phyloP scores from a whole-genome alignment of 2,888 invertebrate genomes.

The Macropis europaea region DNA sequence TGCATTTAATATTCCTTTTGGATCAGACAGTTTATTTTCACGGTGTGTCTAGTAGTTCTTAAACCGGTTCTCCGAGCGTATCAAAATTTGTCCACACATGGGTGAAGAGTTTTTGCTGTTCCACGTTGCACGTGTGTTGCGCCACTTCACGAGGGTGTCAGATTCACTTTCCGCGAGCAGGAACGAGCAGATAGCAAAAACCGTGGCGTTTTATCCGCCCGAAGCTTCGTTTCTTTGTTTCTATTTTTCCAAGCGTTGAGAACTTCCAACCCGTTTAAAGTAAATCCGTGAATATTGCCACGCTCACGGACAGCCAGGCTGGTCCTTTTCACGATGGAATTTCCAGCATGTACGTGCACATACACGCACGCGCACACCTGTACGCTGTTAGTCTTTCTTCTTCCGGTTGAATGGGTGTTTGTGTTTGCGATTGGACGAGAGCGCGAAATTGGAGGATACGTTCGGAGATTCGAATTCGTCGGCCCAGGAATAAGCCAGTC shows the following conservation, averaged over 20 bases:
- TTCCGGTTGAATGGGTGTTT: constrained; percentile 7
- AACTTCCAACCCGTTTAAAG: constrained; percentile 51
- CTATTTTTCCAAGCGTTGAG: constrained; percentile 8
- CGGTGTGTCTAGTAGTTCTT: too few species aligned
- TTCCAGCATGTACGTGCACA: constrained; percentile 10
- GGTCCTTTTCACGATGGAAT: constrained; percentile 21
- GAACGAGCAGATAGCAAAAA: not conserved
- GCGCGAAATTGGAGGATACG: constrained; percentile 47
- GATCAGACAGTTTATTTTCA: too few species aligned
- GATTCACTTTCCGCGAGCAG: not conserved
- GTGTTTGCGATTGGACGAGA: constrained; percentile 26
- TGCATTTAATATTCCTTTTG: too few species aligned
- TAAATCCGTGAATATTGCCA: constrained; percentile 54
- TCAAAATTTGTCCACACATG: not conserved
- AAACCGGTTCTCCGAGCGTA: too few species aligned
- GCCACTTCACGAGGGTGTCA: not conserved
- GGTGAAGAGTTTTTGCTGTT: constrained; percentile 3
- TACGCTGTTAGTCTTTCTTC: not conserved
- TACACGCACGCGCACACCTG: not conserved
- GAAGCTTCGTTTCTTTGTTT: constrained; percentile 9
- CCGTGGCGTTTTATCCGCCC: not conserved
- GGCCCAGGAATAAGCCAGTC: constrained; percentile 39
- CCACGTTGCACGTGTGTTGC: not conserved
- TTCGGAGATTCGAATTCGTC: constrained; percentile 35
- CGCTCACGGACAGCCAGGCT: constrained; percentile 20